These are phyloP conservation scores for Sericinus montela DNA, from an alignment of 2,888 invertebrate genomes.

Conservation along the genomic window DNA sequence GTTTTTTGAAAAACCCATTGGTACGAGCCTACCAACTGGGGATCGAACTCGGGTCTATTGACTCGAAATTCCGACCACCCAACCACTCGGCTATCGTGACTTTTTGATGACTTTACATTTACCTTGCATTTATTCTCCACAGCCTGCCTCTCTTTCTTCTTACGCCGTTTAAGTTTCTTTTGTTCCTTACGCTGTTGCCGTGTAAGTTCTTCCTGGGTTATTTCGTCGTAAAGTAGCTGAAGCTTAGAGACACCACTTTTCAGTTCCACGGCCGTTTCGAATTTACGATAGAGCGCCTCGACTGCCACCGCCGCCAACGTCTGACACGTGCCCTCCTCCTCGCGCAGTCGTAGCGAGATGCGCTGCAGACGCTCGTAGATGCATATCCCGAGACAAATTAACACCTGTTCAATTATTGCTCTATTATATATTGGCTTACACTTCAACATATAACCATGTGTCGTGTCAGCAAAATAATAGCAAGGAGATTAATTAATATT, in stretches of 20 bases:
- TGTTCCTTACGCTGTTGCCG: conserved; percentile 92
- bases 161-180: conserved; percentile 87
- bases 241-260: conserved; percentile 94
- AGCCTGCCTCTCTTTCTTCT: conserved; percentile 82
- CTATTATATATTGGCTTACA: too few relatives aligned
- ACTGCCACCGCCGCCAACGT: conserved; percentile 93
- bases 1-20: too few relatives aligned
- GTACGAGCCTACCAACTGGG: too few relatives aligned
- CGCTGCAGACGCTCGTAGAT: conserved; percentile 94
- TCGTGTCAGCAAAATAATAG: too few relatives aligned
- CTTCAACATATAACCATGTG: too few relatives aligned
- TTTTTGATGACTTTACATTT: too few relatives aligned
- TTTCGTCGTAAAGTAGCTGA: conserved; percentile 92
- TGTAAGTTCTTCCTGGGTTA: conserved; percentile 91
- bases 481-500: too few relatives aligned
- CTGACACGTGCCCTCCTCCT: conserved; percentile 96
- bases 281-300: conserved; percentile 92
- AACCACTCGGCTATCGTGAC: too few relatives aligned
- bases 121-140: conserved; percentile 69
- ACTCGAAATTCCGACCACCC: too few relatives aligned
- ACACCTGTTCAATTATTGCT: conserved; percentile 80
- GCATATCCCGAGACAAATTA: conserved; percentile 96
- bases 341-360: conserved; percentile 90
- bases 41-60: too few relatives aligned
- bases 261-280: conserved; percentile 93